Evolutionary conservation across 2,113 vertebrate species (phyloP).

Genomic region (Lates calcarifer): DNA sequence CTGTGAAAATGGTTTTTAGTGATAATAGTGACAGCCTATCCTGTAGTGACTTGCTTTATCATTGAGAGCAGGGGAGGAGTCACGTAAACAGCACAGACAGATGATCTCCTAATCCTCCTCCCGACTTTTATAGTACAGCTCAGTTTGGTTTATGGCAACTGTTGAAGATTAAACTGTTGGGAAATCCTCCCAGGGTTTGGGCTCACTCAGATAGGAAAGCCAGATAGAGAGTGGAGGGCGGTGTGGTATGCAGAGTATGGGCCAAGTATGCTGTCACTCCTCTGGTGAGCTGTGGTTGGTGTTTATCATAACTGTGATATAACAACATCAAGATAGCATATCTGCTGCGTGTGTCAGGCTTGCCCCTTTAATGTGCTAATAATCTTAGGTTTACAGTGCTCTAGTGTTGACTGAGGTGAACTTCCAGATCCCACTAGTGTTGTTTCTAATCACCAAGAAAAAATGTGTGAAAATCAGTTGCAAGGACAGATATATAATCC

Average conservation of each 20-base stretch:
- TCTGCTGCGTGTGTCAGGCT: neutral
- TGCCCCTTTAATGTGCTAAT: conserved; percentile 5
- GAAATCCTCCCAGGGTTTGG: conserved; percentile 31
- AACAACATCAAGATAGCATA: conserved; percentile 22
- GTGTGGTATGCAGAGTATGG: neutral
- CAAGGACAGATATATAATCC: neutral
- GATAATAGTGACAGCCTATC: neutral
- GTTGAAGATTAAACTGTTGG: conserved; percentile 66
- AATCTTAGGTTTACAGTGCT: neutral
- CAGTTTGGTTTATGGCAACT: conserved; percentile 53
- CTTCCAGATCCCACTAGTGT: neutral
- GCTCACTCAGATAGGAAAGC: conserved; percentile 15
- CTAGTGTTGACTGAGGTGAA: neutral
- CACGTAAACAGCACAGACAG: neutral
- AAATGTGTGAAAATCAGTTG: neutral
- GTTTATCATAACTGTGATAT: conserved; percentile 35
- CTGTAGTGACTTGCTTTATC: neutral
- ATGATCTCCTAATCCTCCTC: neutral
- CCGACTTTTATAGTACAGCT: conserved; percentile 43
- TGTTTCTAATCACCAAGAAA: neutral
- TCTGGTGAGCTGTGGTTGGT: neutral
- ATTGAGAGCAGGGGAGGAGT: neutral
- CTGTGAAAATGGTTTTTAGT: neutral
- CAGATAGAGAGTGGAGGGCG: neutral
- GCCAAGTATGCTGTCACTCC: neutral